Base-by-base conservation (phyloP, 2,797 vertebrate species). In the Xiphorhynchus erythropygius region DNA sequence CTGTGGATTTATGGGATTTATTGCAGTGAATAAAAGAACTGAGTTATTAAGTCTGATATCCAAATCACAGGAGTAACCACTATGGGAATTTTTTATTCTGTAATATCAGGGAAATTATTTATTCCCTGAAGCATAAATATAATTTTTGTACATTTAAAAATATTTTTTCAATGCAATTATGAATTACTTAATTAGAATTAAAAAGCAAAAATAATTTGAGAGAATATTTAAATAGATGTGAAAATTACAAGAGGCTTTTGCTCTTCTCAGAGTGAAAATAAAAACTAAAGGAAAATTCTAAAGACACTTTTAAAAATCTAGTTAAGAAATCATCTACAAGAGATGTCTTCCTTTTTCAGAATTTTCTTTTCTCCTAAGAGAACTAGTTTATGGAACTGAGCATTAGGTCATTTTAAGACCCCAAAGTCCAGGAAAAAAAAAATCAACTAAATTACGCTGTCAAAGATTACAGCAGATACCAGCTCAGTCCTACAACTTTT, bases 1-100 rank as follows among this genome's bases (percentile, higher is more conserved):
- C 57, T 65, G 39, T 78, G 90, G 68, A 92, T 79, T 87, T 80
- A 83, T 28, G 37, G 25, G 74, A 79, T 84, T 77, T 91, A 53
- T 67, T 82, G 79, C 77, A 92, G 68, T 57, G 68, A 92, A 83
- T 74, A 83, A 76, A 74, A 89, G 63, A 90, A 86, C 12, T 22
- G 42, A 74, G 9, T 83, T 71, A 89, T 84, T 67, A 92, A 81
- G 64, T 68, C 57, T 56, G 46, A 76, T 93, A 84, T 39, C 39
- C 39, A 39, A 39, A 39, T 39, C 39, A 39, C 13, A 39, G 39
- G 13, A 39, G 39, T 13, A 13, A 78, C 33, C 2, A 0, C 37
- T 59, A 46, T 19, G 65, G 30, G 37, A 85, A 85, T 56, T 70
- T 60, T 82, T 84, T 85, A 71, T 5, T 50, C 37, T 42, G 6